These are phyloP conservation scores for Dysdera silvatica DNA, from an alignment of 1,140 invertebrate genomes.

Conservation along the genomic window DNA sequence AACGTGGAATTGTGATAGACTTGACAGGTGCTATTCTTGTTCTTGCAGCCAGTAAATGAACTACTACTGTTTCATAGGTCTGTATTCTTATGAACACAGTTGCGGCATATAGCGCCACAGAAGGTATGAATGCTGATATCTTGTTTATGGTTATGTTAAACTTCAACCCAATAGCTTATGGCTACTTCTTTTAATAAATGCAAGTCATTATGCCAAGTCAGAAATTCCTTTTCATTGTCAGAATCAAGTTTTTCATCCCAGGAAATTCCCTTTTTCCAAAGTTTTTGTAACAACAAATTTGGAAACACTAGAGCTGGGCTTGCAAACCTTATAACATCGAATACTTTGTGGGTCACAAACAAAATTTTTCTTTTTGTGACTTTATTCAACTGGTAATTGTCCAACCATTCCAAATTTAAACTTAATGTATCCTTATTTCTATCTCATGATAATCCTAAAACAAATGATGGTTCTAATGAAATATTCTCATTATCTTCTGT, in stretches of 20 bases:
- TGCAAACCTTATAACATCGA: neutral
- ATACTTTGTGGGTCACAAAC: neutral
- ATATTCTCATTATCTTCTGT: neutral
- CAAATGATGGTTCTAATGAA: neutral
- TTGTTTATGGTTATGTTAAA: slow-evolving; percentile 9
- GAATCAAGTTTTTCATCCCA: neutral
- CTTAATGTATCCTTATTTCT: neutral
- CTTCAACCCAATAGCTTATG: slow-evolving; percentile 5
- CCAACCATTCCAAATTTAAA: neutral
- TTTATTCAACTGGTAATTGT: neutral
- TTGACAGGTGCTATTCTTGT: too few relatives aligned
- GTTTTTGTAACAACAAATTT: neutral
- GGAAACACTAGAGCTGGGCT: neutral
- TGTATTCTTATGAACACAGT: too few relatives aligned
- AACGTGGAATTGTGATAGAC: too few relatives aligned
- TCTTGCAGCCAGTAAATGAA: too few relatives aligned
- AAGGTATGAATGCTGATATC: too few relatives aligned
- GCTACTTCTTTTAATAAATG: too few relatives aligned
- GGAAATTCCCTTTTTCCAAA: neutral
- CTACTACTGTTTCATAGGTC: too few relatives aligned
- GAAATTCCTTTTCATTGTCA: neutral
- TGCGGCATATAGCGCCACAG: neutral
- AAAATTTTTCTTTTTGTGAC: neutral
- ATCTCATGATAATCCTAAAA: neutral
- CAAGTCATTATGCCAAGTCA: too few relatives aligned